A percentile compares a stretch with the other conserved stretches of the same genome.
Evolutionary conservation across 2,888 invertebrate species (phyloP).

Genomic region (Trachelus iudaicus): DNA sequence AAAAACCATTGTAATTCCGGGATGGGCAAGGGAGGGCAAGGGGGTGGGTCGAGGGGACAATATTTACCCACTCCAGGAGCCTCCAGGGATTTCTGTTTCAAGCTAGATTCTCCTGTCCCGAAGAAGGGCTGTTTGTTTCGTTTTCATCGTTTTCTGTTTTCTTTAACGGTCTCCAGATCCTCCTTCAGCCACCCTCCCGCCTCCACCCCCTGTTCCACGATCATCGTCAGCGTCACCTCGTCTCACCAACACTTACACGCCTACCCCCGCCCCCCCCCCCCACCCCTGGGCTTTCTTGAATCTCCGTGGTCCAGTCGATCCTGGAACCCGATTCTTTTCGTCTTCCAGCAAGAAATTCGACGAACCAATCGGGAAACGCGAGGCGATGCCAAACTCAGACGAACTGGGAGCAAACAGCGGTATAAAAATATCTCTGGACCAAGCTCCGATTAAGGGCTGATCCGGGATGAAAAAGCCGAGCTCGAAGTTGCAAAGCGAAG

Average conservation of each 20-base stretch:
- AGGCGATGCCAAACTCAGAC: background rate
- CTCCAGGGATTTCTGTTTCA: slow-evolving; percentile 40
- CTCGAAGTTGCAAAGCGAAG: slow-evolving; percentile 49
- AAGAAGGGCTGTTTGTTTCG: background rate
- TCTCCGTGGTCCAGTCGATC: background rate
- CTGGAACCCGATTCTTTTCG: background rate
- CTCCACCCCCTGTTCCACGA: slow-evolving; percentile 9
- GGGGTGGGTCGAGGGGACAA: slow-evolving; percentile 35
- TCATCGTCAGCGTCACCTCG: slow-evolving; percentile 17
- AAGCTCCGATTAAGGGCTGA: slow-evolving; percentile 56
- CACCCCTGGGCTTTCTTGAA: slow-evolving; percentile 27
- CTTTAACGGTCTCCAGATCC: background rate
- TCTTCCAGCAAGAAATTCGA: background rate
- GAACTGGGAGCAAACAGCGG: background rate
- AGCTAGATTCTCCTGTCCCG: slow-evolving; percentile 47
- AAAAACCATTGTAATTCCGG: slow-evolving; percentile 12
- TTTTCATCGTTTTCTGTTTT: background rate
- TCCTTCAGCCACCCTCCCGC: slow-evolving; percentile 19
- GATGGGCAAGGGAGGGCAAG: slow-evolving; percentile 29
- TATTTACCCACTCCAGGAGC: slow-evolving; percentile 25
- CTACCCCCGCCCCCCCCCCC: slow-evolving; percentile 26
- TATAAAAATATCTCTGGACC: slow-evolving; percentile 16
- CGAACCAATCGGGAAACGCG: background rate
- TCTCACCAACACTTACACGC: slow-evolving; percentile 17
- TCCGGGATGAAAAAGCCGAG: slow-evolving; percentile 51